Percentiles rank a stretch among this genome's conserved stretches.
Evolutionary conservation across 2,797 vertebrate species (phyloP).

Genomic region (Crenichthys baileyi): DNA sequence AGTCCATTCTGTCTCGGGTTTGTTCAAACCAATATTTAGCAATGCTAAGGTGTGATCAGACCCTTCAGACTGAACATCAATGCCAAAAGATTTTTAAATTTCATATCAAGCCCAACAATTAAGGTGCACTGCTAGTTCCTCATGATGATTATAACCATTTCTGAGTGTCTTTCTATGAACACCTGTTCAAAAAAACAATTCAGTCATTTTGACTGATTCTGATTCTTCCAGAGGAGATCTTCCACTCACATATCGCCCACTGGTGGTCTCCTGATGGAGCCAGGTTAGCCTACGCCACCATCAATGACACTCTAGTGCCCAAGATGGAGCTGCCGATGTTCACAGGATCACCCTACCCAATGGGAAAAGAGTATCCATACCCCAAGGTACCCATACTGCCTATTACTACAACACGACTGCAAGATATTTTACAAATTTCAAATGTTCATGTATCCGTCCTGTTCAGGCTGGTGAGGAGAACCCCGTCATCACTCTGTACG

Average conservation of each 20-base stretch:
- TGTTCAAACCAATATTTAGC: not conserved
- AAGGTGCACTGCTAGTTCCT: not conserved
- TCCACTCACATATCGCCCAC: constrained; percentile 94
- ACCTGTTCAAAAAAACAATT: not conserved
- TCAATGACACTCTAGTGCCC: constrained; percentile 93
- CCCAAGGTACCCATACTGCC: constrained; percentile 86
- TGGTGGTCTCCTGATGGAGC: constrained; percentile 99
- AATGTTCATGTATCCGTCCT: not conserved
- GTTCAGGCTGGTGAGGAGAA: constrained; percentile 93
- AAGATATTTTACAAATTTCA: not conserved
- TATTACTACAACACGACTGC: not conserved
- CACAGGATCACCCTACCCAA: constrained; percentile 88
- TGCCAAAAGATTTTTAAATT: not conserved
- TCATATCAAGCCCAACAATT: not conserved
- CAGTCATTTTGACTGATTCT: constrained; percentile 22
- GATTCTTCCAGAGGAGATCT: constrained; percentile 88
- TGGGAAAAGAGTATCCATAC: constrained; percentile 91
- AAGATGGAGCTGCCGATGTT: constrained; percentile 95
- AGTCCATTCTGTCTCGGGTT: not conserved
- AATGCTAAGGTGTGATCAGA: not conserved
- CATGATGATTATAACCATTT: not conserved
- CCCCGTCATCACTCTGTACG: constrained; percentile 91
- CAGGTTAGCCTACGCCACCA: constrained; percentile 91
- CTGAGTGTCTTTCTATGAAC: not conserved
- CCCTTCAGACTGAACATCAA: not conserved